Conservation (phyloP, 1,140 invertebrate species). For the Lordiphosa collinella region DNA sequence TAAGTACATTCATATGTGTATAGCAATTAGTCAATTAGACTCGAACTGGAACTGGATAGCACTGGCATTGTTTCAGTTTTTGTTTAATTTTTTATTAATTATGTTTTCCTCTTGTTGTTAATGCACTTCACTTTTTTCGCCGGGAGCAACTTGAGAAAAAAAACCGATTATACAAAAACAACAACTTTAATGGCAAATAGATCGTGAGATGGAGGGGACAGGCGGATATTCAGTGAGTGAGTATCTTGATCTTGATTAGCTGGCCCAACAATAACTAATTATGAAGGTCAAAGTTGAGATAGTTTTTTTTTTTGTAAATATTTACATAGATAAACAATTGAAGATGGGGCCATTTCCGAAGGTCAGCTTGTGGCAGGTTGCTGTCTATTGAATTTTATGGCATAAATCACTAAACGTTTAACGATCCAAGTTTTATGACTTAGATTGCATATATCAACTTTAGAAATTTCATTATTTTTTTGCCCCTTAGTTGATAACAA, state of each 20-base stretch:
- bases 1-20: constrained; percentile 6
- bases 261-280: constrained; percentile 23
- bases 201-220: constrained; percentile 19
- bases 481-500: background rate
- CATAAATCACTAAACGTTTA: constrained; percentile 6
- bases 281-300: constrained; percentile 43
- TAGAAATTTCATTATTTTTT: background rate
- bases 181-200: constrained; percentile 21
- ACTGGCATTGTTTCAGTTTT: constrained; percentile 44
- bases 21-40: constrained; percentile 47
- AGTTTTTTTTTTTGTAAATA: constrained; percentile 43
- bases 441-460: background rate
- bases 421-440: background rate
- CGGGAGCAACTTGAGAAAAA: constrained; percentile 16
- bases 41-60: constrained; percentile 35
- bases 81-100: constrained; percentile 39
- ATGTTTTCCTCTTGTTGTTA: constrained; percentile 14
- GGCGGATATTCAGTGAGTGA: constrained; percentile 23
- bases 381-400: constrained; percentile 4
- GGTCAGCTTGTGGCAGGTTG: constrained; percentile 1
- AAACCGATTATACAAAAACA: constrained; percentile 18
- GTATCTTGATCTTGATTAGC: constrained; percentile 43
- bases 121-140: constrained; percentile 2
- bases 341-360: constrained; percentile 1
- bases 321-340: constrained; percentile 35